Evolutionary conservation across 2,888 invertebrate species (phyloP).

Genomic region (Chaitophorus viminalis): DNA sequence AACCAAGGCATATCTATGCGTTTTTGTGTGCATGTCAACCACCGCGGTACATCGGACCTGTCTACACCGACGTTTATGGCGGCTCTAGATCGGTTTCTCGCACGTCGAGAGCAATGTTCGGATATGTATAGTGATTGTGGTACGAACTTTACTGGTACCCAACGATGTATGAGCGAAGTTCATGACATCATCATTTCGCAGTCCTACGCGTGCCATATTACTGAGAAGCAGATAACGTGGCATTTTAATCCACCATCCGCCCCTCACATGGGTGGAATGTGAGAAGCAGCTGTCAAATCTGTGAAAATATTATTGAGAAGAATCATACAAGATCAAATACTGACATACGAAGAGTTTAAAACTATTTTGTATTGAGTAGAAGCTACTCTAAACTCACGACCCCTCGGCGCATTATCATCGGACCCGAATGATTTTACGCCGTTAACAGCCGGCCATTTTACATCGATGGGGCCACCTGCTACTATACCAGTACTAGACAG

Average conservation of each 20-base stretch:
- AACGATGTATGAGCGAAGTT: background rate
- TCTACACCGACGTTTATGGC: too few species aligned
- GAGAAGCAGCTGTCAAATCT: constrained; percentile 43
- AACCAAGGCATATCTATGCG: too few species aligned
- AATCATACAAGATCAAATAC: background rate
- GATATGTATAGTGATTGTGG: background rate
- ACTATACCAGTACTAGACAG: too few species aligned
- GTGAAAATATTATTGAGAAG: background rate
- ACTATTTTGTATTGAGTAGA: constrained; percentile 11
- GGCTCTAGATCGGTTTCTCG: too few species aligned
- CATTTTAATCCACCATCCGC: constrained; percentile 25
- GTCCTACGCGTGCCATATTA: fast-evolving
- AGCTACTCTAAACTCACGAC: constrained; percentile 13
- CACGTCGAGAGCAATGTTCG: too few species aligned
- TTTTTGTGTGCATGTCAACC: too few species aligned
- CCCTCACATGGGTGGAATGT: constrained; percentile 11
- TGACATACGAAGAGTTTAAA: constrained; percentile 23
- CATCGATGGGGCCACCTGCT: too few species aligned
- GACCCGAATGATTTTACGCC: background rate
- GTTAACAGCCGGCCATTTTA: too few species aligned
- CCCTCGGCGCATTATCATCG: background rate
- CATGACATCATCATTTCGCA: background rate
- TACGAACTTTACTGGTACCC: background rate
- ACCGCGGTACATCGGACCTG: too few species aligned
- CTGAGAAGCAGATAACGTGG: background rate